These are phyloP conservation scores for Cynoglossus semilaevis DNA, from an alignment of 2,113 vertebrate genomes.

Conservation along the genomic window DNA sequence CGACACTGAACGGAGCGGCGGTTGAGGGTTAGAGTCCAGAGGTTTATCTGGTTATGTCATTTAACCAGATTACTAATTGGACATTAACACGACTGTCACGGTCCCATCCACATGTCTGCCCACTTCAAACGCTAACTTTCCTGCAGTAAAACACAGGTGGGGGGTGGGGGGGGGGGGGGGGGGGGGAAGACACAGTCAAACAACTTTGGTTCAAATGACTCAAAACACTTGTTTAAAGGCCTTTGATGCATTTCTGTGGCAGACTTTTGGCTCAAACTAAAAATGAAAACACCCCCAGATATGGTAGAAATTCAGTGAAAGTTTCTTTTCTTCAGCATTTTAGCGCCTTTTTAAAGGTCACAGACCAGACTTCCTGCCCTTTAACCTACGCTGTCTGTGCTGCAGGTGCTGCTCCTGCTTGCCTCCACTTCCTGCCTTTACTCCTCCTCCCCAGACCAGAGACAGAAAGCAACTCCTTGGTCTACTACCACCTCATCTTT, in stretches of 20 bases:
- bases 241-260: not conserved
- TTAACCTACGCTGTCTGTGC: conserved; percentile 1
- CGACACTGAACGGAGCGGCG: not conserved
- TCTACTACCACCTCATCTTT: conserved; percentile 54
- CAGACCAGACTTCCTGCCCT: not conserved
- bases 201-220: not conserved
- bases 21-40: conserved; percentile 4
- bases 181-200: not conserved
- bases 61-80: conserved; percentile 16
- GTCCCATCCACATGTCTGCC: not conserved
- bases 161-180: not conserved
- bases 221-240: not conserved
- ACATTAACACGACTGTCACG: not conserved
- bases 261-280: not conserved
- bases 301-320: no score
- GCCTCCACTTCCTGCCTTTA: not conserved
- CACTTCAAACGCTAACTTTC: not conserved
- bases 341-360: no score
- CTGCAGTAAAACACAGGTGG: no score
- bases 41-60: conserved; percentile 2
- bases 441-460: conserved; percentile 13
- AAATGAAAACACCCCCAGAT: no score
- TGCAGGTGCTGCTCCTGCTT: conserved; percentile 10
- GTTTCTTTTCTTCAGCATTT: no score
- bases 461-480: not conserved